A percentile compares a stretch with the other conserved stretches of the same genome.
These are phyloP conservation scores for Zaprionus kolodkinae DNA, from an alignment of 1,140 invertebrate species.

Conservation along the genomic window DNA sequence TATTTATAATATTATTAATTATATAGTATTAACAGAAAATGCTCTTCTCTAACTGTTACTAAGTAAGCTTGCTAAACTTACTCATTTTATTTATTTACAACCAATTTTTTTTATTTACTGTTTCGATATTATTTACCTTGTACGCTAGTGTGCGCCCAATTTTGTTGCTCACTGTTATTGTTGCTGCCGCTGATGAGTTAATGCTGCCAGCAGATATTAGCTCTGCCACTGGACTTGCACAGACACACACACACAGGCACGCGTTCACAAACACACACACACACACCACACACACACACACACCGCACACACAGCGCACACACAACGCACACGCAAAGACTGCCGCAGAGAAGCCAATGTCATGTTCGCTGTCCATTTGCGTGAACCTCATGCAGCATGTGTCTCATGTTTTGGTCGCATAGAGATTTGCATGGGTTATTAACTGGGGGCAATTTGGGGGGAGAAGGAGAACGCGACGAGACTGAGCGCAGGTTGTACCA, in stretches of 20 bases:
- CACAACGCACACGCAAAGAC: not conserved
- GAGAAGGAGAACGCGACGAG: not conserved
- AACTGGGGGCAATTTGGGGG: slow-evolving; percentile 46
- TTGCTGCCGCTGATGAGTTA: slow-evolving; percentile 64
- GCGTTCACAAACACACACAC: slow-evolving; percentile 24
- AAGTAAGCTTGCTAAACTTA: too few species aligned
- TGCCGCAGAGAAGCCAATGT: slow-evolving; percentile 46
- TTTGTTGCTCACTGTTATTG: slow-evolving; percentile 31
- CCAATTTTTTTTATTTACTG: too few species aligned
- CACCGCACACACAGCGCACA: not conserved
- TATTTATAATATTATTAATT: too few species aligned
- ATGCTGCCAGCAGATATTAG: slow-evolving; percentile 71
- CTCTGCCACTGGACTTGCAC: slow-evolving; percentile 35
- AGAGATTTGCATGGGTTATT: slow-evolving; percentile 78
- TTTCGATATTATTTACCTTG: too few species aligned
- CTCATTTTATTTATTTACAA: too few species aligned
- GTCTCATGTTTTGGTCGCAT: slow-evolving; percentile 55
- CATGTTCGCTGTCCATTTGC: slow-evolving; percentile 57
- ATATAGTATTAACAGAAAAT: too few species aligned
- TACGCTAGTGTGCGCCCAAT: not conserved
- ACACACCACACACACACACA: not conserved
- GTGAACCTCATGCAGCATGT: slow-evolving; percentile 30
- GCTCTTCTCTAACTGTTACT: too few species aligned
- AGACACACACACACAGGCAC: slow-evolving; percentile 10
- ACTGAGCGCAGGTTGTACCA: not conserved